Percentiles rank a stretch among this genome's conserved stretches.
phyloP scores from a whole-genome alignment of 2,888 invertebrate species.

The Drosophila nr. perissopoda region DNA sequence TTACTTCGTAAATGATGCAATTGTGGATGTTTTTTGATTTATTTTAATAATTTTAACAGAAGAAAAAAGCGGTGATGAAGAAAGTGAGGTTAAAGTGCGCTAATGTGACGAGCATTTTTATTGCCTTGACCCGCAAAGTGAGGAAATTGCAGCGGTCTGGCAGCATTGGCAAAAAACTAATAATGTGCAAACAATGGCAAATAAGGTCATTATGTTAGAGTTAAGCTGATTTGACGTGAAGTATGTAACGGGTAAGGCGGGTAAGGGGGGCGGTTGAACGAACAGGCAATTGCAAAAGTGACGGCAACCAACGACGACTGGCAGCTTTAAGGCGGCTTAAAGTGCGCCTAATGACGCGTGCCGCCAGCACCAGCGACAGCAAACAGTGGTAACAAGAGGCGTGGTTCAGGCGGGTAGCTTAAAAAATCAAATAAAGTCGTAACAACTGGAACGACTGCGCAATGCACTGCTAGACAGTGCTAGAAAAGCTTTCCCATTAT shows the following conservation, averaged over 20 bases:
- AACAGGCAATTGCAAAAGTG: slow-evolving; percentile 73
- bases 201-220: slow-evolving; percentile 78
- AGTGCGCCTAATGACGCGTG: slow-evolving; percentile 78
- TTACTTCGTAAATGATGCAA: slow-evolving; percentile 47
- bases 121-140: slow-evolving; percentile 76
- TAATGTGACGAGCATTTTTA: slow-evolving; percentile 47
- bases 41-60: slow-evolving; percentile 11
- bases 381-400: slow-evolving; percentile 44
- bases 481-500: neutral
- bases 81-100: slow-evolving; percentile 49
- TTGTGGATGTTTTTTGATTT: slow-evolving; percentile 14
- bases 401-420: slow-evolving; percentile 53
- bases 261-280: slow-evolving; percentile 22
- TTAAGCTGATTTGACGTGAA: slow-evolving; percentile 77
- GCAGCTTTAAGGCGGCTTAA: slow-evolving; percentile 68
- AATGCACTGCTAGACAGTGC: neutral
- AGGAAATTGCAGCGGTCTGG: slow-evolving; percentile 64
- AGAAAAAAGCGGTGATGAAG: slow-evolving; percentile 35
- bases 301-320: slow-evolving; percentile 45
- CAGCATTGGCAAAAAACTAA: slow-evolving; percentile 63
- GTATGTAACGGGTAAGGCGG: slow-evolving; percentile 13
- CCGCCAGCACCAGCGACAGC: slow-evolving; percentile 50
- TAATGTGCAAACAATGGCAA: slow-evolving; percentile 79
- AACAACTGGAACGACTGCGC: slow-evolving; percentile 4
- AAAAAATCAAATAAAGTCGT: slow-evolving; percentile 21